phyloP scores from a whole-genome alignment of 2,888 invertebrate species.

The Panzeria rudis region DNA sequence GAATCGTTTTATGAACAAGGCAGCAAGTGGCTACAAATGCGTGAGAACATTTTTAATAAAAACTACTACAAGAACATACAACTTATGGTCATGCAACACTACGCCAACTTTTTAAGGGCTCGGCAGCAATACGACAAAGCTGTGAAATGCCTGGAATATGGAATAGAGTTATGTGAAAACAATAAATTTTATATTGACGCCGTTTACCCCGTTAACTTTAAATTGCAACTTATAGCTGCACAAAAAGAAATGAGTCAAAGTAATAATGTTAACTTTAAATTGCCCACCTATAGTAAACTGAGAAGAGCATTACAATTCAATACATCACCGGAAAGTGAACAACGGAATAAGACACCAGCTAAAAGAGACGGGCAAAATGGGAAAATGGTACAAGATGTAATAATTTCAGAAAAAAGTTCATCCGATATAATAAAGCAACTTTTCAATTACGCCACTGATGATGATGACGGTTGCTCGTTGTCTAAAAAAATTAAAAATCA shows the following conservation, averaged over 20 bases:
- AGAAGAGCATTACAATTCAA: constrained; percentile 77
- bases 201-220: constrained; percentile 77
- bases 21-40: constrained; percentile 74
- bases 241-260: constrained; percentile 65
- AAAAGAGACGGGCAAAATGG: constrained; percentile 1
- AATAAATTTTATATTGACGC: constrained; percentile 73
- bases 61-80: constrained; percentile 73
- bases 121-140: constrained; percentile 75
- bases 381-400: background rate
- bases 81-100: constrained; percentile 76
- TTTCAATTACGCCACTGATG: background rate
- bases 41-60: constrained; percentile 56
- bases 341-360: background rate
- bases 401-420: background rate
- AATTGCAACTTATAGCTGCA: constrained; percentile 75
- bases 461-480: constrained; percentile 17
- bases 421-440: constrained; percentile 2
- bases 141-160: constrained; percentile 70
- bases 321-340: constrained; percentile 73
- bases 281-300: constrained; percentile 21
- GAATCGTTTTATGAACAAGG: constrained; percentile 77
- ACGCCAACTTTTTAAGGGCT: constrained; percentile 78
- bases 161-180: constrained; percentile 69
- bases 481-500: constrained; percentile 34
- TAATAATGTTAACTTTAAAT: background rate